phyloP scores from a whole-genome alignment of 2,797 vertebrate species.

The Phrynocephalus forsythii region DNA sequence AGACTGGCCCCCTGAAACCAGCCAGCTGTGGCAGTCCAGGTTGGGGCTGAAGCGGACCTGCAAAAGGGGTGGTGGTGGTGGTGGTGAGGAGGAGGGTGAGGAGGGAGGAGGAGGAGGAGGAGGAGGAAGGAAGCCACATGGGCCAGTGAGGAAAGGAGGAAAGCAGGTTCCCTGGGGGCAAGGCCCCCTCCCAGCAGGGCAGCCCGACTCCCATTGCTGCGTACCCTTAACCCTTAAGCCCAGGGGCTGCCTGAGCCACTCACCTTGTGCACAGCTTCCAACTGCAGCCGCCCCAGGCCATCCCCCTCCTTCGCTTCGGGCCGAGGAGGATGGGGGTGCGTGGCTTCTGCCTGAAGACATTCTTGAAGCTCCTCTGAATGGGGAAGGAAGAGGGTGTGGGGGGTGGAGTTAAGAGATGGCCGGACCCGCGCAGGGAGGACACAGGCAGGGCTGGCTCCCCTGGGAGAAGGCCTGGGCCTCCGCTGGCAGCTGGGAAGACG shows the following conservation, averaged over 20 bases:
- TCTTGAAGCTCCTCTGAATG: constrained; percentile 76
- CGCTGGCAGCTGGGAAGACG: background rate
- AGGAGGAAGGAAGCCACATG: too few relatives aligned
- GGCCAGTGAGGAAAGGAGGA: too few relatives aligned
- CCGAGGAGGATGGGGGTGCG: constrained; percentile 66
- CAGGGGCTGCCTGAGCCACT: background rate
- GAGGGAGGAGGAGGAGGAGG: too few relatives aligned
- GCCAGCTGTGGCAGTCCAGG: constrained; percentile 87
- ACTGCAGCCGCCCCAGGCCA: constrained; percentile 79
- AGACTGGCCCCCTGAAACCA: constrained; percentile 86
- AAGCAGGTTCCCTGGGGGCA: too few relatives aligned
- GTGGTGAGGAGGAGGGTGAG: too few relatives aligned
- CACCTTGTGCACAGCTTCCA: constrained; percentile 82
- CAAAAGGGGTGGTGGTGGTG: too few relatives aligned
- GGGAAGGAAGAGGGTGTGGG: too few relatives aligned
- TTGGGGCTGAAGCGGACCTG: constrained; percentile 95
- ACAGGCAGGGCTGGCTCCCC: background rate
- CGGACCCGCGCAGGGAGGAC: background rate
- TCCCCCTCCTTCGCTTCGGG: constrained; percentile 74
- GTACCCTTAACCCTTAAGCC: too few relatives aligned
- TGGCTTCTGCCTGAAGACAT: constrained; percentile 72
- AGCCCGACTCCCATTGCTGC: background rate
- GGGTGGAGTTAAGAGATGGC: background rate
- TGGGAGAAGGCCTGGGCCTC: background rate
- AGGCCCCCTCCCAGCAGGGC: background rate